These are phyloP conservation scores for Channa striata DNA, from an alignment of 2,797 vertebrate species.

Conservation along the genomic window DNA sequence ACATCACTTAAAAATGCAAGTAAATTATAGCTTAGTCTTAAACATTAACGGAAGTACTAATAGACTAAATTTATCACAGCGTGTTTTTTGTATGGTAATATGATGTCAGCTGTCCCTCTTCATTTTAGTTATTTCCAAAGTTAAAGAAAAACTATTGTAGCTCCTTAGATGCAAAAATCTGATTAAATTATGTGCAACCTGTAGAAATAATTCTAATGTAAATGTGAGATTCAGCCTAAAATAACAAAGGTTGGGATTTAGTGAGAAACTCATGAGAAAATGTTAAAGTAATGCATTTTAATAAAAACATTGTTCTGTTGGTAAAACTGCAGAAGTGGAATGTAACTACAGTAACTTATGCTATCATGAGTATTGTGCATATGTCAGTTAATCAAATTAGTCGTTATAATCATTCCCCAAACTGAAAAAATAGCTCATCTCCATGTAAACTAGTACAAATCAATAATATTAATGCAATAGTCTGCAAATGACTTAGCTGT, in stretches of 20 bases:
- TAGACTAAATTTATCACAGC: not conserved
- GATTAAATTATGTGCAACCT: constrained; percentile 10
- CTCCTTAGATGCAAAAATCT: not conserved
- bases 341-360: too few species aligned
- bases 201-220: not conserved
- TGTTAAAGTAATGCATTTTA: too few species aligned
- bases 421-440: too few species aligned
- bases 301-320: too few species aligned
- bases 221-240: not conserved
- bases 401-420: too few species aligned
- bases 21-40: constrained; percentile 21
- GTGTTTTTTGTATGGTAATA: not conserved
- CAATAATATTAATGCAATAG: not conserved
- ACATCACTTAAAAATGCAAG: constrained; percentile 33
- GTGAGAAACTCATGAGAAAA: too few species aligned
- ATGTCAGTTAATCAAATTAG: too few species aligned
- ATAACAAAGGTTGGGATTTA: not conserved
- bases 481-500: not conserved
- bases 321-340: too few species aligned
- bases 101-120: not conserved
- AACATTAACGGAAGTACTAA: constrained; percentile 20
- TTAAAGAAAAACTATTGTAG: not conserved
- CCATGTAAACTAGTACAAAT: too few species aligned
- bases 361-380: too few species aligned
- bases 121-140: not conserved